Evolutionary conservation across 2,888 invertebrate species (phyloP).

Genomic region (Drosophila neoperkinsi): DNA sequence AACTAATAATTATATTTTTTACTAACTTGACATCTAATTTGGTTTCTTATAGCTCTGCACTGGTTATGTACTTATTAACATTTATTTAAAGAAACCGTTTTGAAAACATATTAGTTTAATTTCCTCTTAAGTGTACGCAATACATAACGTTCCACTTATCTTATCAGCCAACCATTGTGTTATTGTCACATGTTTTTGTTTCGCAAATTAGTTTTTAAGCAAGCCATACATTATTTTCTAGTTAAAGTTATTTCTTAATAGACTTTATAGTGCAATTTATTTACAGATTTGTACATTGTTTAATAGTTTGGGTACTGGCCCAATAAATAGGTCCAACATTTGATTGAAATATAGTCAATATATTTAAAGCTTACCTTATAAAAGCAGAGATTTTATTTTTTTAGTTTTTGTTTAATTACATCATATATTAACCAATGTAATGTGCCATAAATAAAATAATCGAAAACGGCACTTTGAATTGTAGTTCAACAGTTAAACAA

Average conservation of each 20-base stretch:
- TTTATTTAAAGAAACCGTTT: constrained; percentile 51
- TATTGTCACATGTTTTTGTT: constrained; percentile 9
- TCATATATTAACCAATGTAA: background rate
- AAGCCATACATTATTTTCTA: constrained; percentile 1
- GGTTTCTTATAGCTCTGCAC: constrained; percentile 84
- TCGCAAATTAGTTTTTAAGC: background rate
- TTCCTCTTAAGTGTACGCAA: constrained; percentile 20
- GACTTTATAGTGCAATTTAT: background rate
- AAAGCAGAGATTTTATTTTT: background rate
- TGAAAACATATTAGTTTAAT: constrained; percentile 45
- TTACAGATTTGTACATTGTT: background rate
- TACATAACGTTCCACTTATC: constrained; percentile 6
- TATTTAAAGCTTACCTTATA: background rate
- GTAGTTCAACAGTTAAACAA: background rate
- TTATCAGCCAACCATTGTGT: constrained; percentile 10
- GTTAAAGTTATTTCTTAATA: constrained; percentile 4
- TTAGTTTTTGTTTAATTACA: background rate
- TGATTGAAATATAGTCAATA: background rate
- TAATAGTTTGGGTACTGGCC: background rate
- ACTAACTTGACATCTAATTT: constrained; percentile 60
- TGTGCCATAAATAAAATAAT: background rate
- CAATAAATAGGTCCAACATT: background rate
- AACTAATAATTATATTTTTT: constrained; percentile 37
- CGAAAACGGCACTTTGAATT: background rate
- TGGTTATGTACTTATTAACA: constrained; percentile 81